phyloP scores from a whole-genome alignment of 1,140 invertebrate genomes.

The Patella vulgata region DNA sequence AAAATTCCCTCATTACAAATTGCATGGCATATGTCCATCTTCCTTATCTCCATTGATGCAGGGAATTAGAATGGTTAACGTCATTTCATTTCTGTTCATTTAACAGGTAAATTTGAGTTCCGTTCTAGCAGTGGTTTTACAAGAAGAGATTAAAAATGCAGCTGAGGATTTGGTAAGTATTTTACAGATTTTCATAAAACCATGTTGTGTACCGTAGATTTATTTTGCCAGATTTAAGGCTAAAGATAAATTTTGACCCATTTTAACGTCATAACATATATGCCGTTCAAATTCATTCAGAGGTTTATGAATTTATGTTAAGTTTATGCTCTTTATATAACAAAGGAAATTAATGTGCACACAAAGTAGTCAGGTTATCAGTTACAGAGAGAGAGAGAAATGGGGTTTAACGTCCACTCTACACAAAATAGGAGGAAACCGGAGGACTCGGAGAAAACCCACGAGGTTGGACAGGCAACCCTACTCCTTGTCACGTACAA shows the following conservation, averaged over 20 bases:
- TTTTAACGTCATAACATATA: background rate
- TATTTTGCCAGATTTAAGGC: background rate
- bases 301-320: background rate
- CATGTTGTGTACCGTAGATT: background rate
- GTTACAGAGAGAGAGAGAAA: too few relatives aligned
- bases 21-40: background rate
- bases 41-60: background rate
- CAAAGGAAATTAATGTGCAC: too few relatives aligned
- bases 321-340: background rate
- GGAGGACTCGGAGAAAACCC: too few relatives aligned
- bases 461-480: too few relatives aligned
- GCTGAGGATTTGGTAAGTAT: slow-evolving; percentile 22
- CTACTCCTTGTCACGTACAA: too few relatives aligned
- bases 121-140: slow-evolving; percentile 6
- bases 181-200: background rate
- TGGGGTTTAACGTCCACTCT: too few relatives aligned
- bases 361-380: too few relatives aligned
- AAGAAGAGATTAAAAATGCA: slow-evolving; percentile 20
- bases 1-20: background rate
- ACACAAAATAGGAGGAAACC: too few relatives aligned
- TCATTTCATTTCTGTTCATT: slow-evolving; percentile 1
- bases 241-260: background rate
- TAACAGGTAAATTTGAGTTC: slow-evolving; percentile 1
- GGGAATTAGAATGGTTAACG: background rate
- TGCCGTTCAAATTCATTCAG: background rate